These are phyloP conservation scores for Helicolenus hilgendorfi DNA, from an alignment of 2,797 vertebrate species.

Conservation along the genomic window DNA sequence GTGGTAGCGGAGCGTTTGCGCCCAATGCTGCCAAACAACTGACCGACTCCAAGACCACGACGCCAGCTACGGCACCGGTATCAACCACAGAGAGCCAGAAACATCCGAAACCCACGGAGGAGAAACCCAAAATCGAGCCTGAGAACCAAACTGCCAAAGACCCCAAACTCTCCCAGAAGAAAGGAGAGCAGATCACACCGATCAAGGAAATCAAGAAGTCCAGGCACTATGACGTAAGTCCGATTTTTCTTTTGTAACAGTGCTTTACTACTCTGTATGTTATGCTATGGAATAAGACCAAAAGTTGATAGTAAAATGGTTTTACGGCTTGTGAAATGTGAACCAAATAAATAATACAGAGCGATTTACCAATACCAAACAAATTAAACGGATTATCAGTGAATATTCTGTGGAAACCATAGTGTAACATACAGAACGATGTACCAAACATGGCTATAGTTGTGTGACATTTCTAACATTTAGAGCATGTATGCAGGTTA, in stretches of 20 bases:
- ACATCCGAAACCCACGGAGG: conserved; percentile 74
- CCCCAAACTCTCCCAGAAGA: conserved; percentile 83
- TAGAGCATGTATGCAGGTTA: not conserved
- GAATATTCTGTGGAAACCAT: not conserved
- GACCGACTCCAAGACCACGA: conserved; percentile 80
- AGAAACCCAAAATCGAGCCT: conserved; percentile 72
- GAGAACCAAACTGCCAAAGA: conserved; percentile 80
- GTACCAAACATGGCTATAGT: not conserved
- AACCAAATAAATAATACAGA: not conserved
- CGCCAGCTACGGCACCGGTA: conserved; percentile 29
- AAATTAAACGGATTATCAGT: not conserved
- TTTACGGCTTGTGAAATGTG: not conserved
- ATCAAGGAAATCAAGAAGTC: conserved; percentile 89
- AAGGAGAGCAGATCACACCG: conserved; percentile 84
- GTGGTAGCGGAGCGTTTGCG: conserved; percentile 69
- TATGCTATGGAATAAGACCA: conserved; percentile 4
- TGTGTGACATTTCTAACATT: not conserved
- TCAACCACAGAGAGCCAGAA: conserved; percentile 73
- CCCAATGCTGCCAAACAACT: conserved; percentile 86
- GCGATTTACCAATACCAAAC: not conserved
- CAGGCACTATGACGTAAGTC: conserved; percentile 94
- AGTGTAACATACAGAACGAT: conserved; percentile 29
- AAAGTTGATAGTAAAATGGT: not conserved
- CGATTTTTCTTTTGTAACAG: not conserved
- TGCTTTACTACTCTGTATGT: conserved; percentile 17